These are phyloP conservation scores for Cyclopterus lumpus DNA, from an alignment of 2,797 vertebrate species.

Conservation along the genomic window DNA sequence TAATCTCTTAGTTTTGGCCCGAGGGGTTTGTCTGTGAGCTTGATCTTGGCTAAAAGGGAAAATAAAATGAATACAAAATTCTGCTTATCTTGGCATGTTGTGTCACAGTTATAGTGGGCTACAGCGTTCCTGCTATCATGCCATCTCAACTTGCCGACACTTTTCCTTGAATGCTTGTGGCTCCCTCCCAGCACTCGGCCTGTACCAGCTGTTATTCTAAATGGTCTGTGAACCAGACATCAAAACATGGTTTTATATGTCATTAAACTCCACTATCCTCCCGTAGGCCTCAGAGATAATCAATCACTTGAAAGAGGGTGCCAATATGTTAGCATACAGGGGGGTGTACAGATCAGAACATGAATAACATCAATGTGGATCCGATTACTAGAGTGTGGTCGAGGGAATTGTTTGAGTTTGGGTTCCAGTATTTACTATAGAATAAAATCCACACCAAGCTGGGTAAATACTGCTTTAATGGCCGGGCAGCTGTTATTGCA, in stretches of 20 bases:
- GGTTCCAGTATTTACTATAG: slow-evolving; percentile 66
- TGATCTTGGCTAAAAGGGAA: slow-evolving; percentile 66
- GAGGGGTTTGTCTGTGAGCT: slow-evolving; percentile 65
- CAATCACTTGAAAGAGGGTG: slow-evolving; percentile 78
- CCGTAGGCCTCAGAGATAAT: slow-evolving; percentile 70
- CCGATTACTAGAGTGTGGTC: slow-evolving; percentile 74
- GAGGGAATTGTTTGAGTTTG: slow-evolving; percentile 68
- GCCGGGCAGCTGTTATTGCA: slow-evolving; percentile 72
- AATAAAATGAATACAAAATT: slow-evolving; percentile 74
- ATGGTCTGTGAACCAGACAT: slow-evolving; percentile 71
- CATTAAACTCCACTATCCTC: slow-evolving; percentile 68
- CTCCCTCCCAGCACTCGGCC: slow-evolving; percentile 36
- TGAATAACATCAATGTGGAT: slow-evolving; percentile 71
- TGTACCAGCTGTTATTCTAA: slow-evolving; percentile 77
- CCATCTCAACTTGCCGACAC: slow-evolving; percentile 71
- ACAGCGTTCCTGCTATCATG: slow-evolving; percentile 71
- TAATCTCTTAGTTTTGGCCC: slow-evolving; percentile 59
- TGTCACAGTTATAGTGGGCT: slow-evolving; percentile 58
- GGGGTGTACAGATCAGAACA: slow-evolving; percentile 52
- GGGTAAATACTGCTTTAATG: slow-evolving; percentile 78
- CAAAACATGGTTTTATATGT: slow-evolving; percentile 77
- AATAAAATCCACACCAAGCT: slow-evolving; percentile 74
- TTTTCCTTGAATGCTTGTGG: slow-evolving; percentile 53
- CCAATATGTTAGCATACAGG: slow-evolving; percentile 76
- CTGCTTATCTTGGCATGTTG: slow-evolving; percentile 82